Evolutionary conservation across 2,888 invertebrate species (phyloP), one percentile per base, ranked within the genome.

Genomic region (Cantharis flavilabris): DNA sequence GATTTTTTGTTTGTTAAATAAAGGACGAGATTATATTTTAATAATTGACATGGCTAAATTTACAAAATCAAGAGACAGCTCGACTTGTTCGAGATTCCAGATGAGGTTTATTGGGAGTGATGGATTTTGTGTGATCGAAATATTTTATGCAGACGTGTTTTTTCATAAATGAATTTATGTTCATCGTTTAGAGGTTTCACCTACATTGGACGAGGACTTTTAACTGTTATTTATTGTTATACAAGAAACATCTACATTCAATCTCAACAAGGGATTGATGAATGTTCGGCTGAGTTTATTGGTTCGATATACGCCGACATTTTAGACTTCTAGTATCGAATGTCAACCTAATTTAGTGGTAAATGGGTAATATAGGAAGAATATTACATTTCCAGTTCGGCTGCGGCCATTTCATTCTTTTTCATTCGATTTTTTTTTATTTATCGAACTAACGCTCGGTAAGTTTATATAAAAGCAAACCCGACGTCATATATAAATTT

Each of bases 191-290:
- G 69, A 72, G 69, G 69, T 70, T 77, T 77, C 23, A 67, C 65
- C 20, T 77, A 49, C 77, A 77, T 73, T 70, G 70, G 28, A 65
- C 64, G 71, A 73, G 72, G 72, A 77, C 75, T 79, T 30, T 81
- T 81, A 79, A 80, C 79, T 73, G 76, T 79, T 80, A 81, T 80
- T 80, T 81, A 82, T 75, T 79, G 76, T 75, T 75, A 75, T 75
- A 76, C 76, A 73, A 77, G 76, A 71, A 71, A 79, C 77, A 77
- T 73, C 71, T 72, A 70, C 74, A 72, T 79, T 73, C 76, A 75
- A 70, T 79, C 72, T 79, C 79, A 80, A 81, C 81, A 80, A 80
- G 78, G 49, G 78, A 80, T 79, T 81, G 80, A 82, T 82, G 80
- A 76, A 80, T 76, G 72, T 70, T 77, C 73, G 71, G 74, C 74